These are phyloP conservation scores for Xenopus petersii DNA, from an alignment of 2,797 vertebrate genomes.

Conservation along the genomic window DNA sequence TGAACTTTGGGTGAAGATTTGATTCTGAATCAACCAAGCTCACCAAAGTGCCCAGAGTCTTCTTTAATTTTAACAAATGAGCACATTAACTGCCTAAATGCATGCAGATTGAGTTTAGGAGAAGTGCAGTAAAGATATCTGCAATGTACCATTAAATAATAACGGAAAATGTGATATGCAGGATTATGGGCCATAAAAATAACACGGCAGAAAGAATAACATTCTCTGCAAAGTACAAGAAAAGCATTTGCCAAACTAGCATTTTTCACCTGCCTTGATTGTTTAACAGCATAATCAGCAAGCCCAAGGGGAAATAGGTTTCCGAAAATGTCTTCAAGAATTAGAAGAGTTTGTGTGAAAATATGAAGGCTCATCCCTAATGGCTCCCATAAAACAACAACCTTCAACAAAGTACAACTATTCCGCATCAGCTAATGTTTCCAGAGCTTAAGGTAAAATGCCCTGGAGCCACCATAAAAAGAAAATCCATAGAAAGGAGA, in stretches of 20 bases:
- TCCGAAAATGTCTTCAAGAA: background rate
- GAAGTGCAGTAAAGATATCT: background rate
- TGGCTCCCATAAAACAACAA: slow-evolving; percentile 22
- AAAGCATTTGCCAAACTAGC: slow-evolving; percentile 22
- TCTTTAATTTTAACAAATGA: background rate
- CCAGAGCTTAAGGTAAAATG: background rate
- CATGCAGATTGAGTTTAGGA: slow-evolving; percentile 6
- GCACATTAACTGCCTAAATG: background rate
- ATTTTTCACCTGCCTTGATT: slow-evolving; percentile 26
- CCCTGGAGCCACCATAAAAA: background rate
- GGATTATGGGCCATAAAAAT: slow-evolving; percentile 40
- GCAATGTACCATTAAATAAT: slow-evolving; percentile 32
- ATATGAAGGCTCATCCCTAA: slow-evolving; percentile 3
- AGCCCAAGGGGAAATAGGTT: slow-evolving; percentile 3
- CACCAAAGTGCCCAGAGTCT: background rate
- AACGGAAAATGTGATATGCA: slow-evolving; percentile 26
- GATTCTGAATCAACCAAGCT: too few species aligned
- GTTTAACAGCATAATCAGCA: slow-evolving; percentile 29
- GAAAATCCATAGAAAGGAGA: too few species aligned
- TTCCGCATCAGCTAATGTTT: background rate
- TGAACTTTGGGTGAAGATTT: too few species aligned
- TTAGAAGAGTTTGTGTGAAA: background rate
- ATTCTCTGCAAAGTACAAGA: slow-evolving; percentile 26
- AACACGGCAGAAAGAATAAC: slow-evolving; percentile 35
- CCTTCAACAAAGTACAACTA: background rate